Evolutionary conservation across 2,888 invertebrate genomes (phyloP).

Genomic region (Orchesellides sinensis): DNA sequence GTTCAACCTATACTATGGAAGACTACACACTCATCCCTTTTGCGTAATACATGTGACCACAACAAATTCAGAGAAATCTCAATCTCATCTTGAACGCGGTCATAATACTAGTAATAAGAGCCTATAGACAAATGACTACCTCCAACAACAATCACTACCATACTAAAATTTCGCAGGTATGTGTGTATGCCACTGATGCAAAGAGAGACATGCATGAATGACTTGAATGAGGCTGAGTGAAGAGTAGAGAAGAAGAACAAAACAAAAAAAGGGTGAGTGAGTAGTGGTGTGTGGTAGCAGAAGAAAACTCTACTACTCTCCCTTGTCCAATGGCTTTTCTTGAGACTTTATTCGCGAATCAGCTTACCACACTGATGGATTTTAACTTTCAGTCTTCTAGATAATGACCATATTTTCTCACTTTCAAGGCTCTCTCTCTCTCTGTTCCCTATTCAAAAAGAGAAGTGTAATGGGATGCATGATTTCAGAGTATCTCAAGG

Average conservation of each 20-base stretch:
- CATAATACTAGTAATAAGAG: background rate
- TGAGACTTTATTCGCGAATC: slow-evolving; percentile 21
- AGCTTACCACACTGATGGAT: slow-evolving; percentile 55
- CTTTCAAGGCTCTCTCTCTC: slow-evolving; percentile 38
- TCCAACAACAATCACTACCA: background rate
- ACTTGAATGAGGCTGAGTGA: slow-evolving; percentile 23
- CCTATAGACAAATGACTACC: background rate
- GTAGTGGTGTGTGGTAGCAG: background rate
- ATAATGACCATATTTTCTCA: slow-evolving; percentile 63
- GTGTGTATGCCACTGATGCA: background rate
- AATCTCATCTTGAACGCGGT: background rate
- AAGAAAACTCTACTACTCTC: background rate
- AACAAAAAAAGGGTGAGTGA: background rate
- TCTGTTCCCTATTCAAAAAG: slow-evolving; percentile 42
- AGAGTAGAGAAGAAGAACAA: background rate
- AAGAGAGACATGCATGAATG: slow-evolving; percentile 28
- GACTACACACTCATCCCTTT: too few species aligned
- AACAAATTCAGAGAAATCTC: background rate
- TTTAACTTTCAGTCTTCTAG: slow-evolving; percentile 55
- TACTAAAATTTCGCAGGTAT: background rate
- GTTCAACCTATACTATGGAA: too few species aligned
- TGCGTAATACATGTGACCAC: slow-evolving; percentile 9
- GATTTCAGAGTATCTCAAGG: slow-evolving; percentile 47
- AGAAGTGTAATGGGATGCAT: slow-evolving; percentile 60
- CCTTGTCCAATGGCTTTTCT: slow-evolving; percentile 10